These are phyloP conservation scores for Villa cingulata DNA, from an alignment of 2,888 invertebrate genomes.

Conservation along the genomic window DNA sequence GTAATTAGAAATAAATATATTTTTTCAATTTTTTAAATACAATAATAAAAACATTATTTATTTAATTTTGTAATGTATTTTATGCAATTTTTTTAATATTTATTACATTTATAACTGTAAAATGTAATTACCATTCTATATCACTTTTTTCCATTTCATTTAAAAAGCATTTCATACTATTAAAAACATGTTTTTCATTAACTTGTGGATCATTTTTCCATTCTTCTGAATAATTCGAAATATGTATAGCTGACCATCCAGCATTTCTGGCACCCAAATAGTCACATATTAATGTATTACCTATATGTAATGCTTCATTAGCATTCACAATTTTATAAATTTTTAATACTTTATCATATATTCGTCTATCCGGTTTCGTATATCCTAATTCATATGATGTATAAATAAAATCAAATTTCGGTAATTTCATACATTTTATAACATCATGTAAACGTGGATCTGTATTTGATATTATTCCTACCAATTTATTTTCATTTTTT, in stretches of 20 bases:
- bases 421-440: slow-evolving; percentile 47
- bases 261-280: slow-evolving; percentile 61
- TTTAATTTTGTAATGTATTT: too few species aligned
- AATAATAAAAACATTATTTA: too few species aligned
- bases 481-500: slow-evolving; percentile 21
- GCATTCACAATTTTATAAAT: slow-evolving; percentile 36
- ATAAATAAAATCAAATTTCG: slow-evolving; percentile 63
- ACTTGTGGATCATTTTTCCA: slow-evolving; percentile 7
- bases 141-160: slow-evolving; percentile 20
- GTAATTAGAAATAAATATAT: too few species aligned
- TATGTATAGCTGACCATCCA: slow-evolving; percentile 49
- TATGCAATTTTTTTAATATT: too few species aligned
- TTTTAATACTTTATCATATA: slow-evolving; percentile 38
- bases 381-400: slow-evolving; percentile 61
- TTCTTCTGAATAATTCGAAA: slow-evolving; percentile 8
- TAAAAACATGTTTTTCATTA: slow-evolving; percentile 16
- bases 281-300: slow-evolving; percentile 62
- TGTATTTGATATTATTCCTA: slow-evolving; percentile 82
- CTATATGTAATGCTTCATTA: slow-evolving; percentile 64
- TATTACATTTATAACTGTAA: too few species aligned
- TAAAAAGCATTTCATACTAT: slow-evolving; percentile 20
- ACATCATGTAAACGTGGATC: slow-evolving; percentile 64
- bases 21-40: too few species aligned
- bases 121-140: slow-evolving; percentile 28
- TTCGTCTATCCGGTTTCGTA: slow-evolving; percentile 26